Percentiles rank a stretch among this genome's conserved stretches.
Evolutionary conservation across 2,797 vertebrate genomes (phyloP).

Genomic region (Microchirus variegatus): DNA sequence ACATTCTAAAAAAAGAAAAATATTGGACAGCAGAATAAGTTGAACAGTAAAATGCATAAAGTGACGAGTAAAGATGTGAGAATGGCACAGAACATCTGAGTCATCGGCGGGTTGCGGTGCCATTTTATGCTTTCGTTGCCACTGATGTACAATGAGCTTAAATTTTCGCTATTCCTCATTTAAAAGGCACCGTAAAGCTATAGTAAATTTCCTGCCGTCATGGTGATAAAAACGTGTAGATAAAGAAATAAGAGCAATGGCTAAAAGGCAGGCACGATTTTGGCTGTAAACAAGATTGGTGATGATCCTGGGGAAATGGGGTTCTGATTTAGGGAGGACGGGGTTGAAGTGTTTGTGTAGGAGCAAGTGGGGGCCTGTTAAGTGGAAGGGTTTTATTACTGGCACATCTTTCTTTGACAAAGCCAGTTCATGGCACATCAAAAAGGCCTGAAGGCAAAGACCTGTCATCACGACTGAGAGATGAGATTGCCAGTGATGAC

Average conservation of each 20-base stretch:
- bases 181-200: slow-evolving; percentile 12
- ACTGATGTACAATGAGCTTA: slow-evolving; percentile 22
- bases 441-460: slow-evolving; percentile 49
- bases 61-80: slow-evolving; percentile 34
- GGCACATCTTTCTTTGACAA: slow-evolving; percentile 50
- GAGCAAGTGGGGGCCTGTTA: slow-evolving; percentile 52
- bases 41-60: slow-evolving; percentile 19
- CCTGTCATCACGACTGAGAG: slow-evolving; percentile 68
- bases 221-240: too few relatives aligned
- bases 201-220: too few relatives aligned
- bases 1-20: slow-evolving; percentile 2
- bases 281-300: slow-evolving; percentile 46
- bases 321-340: slow-evolving; percentile 42
- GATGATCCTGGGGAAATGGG: slow-evolving; percentile 30
- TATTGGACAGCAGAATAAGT: slow-evolving; percentile 2
- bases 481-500: slow-evolving; percentile 21
- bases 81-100: slow-evolving; percentile 27
- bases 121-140: slow-evolving; percentile 34
- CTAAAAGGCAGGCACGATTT: slow-evolving; percentile 3
- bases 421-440: slow-evolving; percentile 20
- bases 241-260: too few relatives aligned
- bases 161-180: slow-evolving; percentile 13
- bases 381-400: slow-evolving; percentile 49
- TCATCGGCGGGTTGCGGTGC: slow-evolving; percentile 42
- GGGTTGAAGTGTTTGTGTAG: slow-evolving; percentile 43